A percentile compares a stretch with the other conserved stretches of the same genome.
These are phyloP conservation scores for Fratercula arctica DNA, from an alignment of 2,797 vertebrate genomes.

Conservation along the genomic window DNA sequence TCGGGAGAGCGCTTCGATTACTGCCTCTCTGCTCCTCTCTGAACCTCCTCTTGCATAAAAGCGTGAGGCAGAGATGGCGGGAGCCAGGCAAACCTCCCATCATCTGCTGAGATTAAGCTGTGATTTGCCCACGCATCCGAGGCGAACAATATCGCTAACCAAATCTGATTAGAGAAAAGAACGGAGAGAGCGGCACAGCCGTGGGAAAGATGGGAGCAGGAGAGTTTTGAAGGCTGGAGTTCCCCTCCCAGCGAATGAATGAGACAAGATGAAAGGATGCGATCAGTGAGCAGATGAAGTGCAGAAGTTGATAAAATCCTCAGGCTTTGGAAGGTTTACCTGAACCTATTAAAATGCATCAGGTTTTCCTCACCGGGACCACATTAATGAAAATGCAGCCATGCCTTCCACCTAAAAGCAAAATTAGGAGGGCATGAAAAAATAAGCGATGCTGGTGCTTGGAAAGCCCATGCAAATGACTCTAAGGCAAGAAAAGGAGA, in stretches of 20 bases:
- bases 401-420: background rate
- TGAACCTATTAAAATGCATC: background rate
- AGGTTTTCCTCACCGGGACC: background rate
- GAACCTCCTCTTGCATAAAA: background rate
- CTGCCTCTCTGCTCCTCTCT: background rate
- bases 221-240: background rate
- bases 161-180: background rate
- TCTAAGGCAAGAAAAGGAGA: background rate
- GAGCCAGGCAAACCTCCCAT: background rate
- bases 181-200: fast-evolving
- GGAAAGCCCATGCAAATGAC: background rate
- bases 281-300: background rate
- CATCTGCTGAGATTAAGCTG: background rate
- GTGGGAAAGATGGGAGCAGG: background rate
- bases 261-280: background rate
- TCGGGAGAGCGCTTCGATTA: fast-evolving
- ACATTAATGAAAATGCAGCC: background rate
- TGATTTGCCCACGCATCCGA: background rate
- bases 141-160: background rate
- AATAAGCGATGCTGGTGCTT: background rate
- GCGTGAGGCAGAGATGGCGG: background rate
- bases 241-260: background rate
- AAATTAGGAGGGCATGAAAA: background rate
- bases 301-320: background rate
- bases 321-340: background rate